Evolutionary conservation across 2,113 vertebrate species (phyloP).

Genomic region (Ptychochromis oligacanthus): DNA sequence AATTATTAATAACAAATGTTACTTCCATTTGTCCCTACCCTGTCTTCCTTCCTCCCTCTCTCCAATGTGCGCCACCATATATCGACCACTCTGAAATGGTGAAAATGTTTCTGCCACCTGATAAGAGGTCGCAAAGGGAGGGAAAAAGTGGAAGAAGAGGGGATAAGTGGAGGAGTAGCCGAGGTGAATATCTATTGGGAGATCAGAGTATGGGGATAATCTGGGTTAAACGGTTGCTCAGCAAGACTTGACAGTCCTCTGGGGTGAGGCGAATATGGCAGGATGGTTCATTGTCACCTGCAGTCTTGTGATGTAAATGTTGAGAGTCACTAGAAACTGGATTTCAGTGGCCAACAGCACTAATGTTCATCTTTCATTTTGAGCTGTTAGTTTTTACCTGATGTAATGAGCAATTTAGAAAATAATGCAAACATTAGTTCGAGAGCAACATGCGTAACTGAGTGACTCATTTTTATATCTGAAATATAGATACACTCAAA

Average conservation of each 20-base stretch:
- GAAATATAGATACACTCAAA: background rate
- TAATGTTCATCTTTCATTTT: background rate
- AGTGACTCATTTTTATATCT: background rate
- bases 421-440: background rate
- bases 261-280: slow-evolving; percentile 25
- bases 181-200: slow-evolving; percentile 69
- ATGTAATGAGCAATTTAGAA: background rate
- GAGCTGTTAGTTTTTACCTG: background rate
- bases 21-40: slow-evolving; percentile 28
- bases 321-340: background rate
- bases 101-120: slow-evolving; percentile 45
- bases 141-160: slow-evolving; percentile 29
- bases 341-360: background rate
- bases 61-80: slow-evolving; percentile 26
- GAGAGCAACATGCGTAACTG: background rate
- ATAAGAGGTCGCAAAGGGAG: slow-evolving; percentile 57
- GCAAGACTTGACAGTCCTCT: slow-evolving; percentile 38
- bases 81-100: slow-evolving; percentile 32
- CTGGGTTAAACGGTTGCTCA: slow-evolving; percentile 66
- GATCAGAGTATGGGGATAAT: slow-evolving; percentile 70
- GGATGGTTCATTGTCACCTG: slow-evolving; percentile 18
- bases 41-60: background rate
- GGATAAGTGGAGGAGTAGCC: slow-evolving; percentile 55
- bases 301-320: background rate
- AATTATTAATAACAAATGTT: slow-evolving; percentile 60